A percentile compares a stretch with the other conserved stretches of the same genome.
Evolutionary conservation across 2,113 vertebrate species (phyloP).

Genomic region (Urocynchramus pylzowi): DNA sequence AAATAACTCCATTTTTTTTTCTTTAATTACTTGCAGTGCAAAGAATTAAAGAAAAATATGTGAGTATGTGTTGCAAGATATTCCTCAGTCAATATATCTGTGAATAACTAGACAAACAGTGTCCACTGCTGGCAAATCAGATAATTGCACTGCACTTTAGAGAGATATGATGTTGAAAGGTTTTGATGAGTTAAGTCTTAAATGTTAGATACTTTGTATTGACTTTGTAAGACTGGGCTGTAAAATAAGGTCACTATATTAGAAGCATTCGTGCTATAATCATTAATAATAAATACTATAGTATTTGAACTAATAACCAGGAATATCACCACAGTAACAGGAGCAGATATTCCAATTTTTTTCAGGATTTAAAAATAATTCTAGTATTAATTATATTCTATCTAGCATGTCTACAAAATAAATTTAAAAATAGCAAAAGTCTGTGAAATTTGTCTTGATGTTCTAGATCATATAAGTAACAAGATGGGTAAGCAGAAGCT

Average conservation of each 20-base stretch:
- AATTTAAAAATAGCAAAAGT: background rate
- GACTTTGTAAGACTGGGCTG: background rate
- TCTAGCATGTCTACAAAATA: background rate
- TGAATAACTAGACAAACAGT: slow-evolving; percentile 77
- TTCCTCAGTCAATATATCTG: background rate
- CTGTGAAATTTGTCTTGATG: background rate
- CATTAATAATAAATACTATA: background rate
- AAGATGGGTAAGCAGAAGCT: background rate
- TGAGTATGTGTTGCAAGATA: background rate
- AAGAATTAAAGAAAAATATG: background rate
- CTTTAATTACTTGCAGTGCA: background rate
- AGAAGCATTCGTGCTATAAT: background rate
- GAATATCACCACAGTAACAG: background rate
- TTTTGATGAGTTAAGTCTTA: background rate
- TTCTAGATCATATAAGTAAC: background rate
- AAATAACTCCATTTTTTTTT: background rate
- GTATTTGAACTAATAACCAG: background rate
- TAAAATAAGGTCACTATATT: background rate
- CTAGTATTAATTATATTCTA: background rate
- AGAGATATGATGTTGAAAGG: background rate
- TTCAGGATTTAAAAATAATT: background rate
- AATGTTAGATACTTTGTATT: background rate
- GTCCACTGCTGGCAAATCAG: slow-evolving; percentile 79
- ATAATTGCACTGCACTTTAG: slow-evolving; percentile 66
- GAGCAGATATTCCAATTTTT: background rate